Evolutionary conservation across 2,797 vertebrate genomes (phyloP).

Genomic region (Lemur catta): DNA sequence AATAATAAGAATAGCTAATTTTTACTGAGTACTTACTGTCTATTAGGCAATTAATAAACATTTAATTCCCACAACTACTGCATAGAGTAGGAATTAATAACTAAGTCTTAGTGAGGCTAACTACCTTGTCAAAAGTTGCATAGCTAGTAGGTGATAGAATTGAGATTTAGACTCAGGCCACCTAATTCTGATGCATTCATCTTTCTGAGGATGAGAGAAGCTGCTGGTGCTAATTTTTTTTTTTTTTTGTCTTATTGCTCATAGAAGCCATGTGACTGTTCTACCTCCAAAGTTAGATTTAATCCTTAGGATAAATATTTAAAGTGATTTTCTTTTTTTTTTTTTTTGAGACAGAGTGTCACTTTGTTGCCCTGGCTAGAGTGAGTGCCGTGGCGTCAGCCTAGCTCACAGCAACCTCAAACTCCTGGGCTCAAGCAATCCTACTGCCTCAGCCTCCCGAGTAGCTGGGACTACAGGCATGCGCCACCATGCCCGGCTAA

Average conservation of each 20-base stretch:
- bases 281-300: constrained; percentile 31
- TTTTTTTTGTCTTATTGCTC: background rate
- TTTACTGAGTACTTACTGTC: background rate
- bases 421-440: too few species aligned
- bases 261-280: constrained; percentile 25
- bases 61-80: constrained; percentile 2
- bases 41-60: background rate
- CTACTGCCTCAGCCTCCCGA: too few species aligned
- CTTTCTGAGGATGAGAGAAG: background rate
- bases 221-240: background rate
- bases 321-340: constrained; percentile 53
- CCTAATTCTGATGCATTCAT: background rate
- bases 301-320: constrained; percentile 51
- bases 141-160: background rate
- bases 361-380: too few species aligned
- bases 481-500: too few species aligned
- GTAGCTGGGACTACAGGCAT: too few species aligned
- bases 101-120: background rate
- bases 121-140: background rate
- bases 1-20: constrained; percentile 12
- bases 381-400: too few species aligned
- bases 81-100: constrained; percentile 14
- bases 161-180: background rate
- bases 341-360: too few species aligned
- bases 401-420: too few species aligned